Percentiles rank a stretch among this genome's conserved stretches.
phyloP scores from a whole-genome alignment of 1,140 invertebrate species.

The Drosophila repleta region DNA sequence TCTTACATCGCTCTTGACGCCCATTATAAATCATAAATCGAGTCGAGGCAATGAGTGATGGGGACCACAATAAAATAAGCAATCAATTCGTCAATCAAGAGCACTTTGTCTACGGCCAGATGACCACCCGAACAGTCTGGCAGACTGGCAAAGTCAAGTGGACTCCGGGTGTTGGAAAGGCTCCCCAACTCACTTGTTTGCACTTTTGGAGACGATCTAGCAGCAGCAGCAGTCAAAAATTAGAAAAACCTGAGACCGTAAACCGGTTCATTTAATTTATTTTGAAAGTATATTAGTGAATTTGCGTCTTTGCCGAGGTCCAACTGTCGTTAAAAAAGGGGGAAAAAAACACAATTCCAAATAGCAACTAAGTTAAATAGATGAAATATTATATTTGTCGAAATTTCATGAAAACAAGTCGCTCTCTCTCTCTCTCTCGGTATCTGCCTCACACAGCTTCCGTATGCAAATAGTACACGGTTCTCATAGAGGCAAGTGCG shows the following conservation, averaged over 20 bases:
- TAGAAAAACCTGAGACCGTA: conserved; percentile 30
- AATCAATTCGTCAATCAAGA: conserved; percentile 75
- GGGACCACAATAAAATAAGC: conserved; percentile 51
- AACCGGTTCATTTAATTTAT: conserved; percentile 71
- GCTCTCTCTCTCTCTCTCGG: not conserved
- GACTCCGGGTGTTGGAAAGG: conserved; percentile 33
- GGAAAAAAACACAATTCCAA: not conserved
- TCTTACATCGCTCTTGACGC: conserved; percentile 37
- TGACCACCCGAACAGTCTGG: conserved; percentile 39
- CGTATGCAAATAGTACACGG: conserved; percentile 66
- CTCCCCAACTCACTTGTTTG: conserved; percentile 67
- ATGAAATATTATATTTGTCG: not conserved
- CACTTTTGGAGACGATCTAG: conserved; percentile 56
- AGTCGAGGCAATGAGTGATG: conserved; percentile 6
- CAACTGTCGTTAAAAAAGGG: conserved; percentile 2
- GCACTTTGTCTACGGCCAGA: conserved; percentile 44
- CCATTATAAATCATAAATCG: conserved; percentile 33
- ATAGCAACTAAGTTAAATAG: not conserved
- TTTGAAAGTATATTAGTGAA: conserved; percentile 72
- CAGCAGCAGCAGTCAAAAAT: conserved; percentile 20
- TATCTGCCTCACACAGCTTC: conserved; percentile 39
- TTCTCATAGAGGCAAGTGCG: conserved; percentile 13
- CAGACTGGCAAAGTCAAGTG: not conserved
- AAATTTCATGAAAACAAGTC: not conserved
- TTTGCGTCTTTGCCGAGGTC: conserved; percentile 48